These are phyloP conservation scores for Phoeniculus purpureus DNA, from an alignment of 2,797 vertebrate genomes.

Conservation along the genomic window DNA sequence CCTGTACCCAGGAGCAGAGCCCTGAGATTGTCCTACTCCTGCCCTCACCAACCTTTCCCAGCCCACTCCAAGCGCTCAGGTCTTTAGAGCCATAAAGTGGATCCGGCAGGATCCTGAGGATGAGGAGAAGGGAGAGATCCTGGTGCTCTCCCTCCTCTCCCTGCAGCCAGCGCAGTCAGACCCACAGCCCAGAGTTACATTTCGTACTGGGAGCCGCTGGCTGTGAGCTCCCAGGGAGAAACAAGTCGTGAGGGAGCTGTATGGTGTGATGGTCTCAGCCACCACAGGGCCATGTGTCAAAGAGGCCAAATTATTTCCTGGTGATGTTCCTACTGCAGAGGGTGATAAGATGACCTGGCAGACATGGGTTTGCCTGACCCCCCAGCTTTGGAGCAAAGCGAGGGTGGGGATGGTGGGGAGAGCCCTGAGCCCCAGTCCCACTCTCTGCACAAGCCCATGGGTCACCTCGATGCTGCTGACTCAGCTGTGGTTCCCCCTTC, in stretches of 20 bases:
- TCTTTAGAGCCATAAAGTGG: background rate
- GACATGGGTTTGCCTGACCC: background rate
- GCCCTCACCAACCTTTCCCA: background rate
- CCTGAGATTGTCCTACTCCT: background rate
- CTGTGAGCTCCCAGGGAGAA: accelerated
- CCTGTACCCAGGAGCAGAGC: accelerated
- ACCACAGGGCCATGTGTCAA: background rate
- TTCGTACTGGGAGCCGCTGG: accelerated
- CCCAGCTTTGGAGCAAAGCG: background rate
- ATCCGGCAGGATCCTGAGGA: background rate
- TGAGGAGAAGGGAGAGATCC: background rate
- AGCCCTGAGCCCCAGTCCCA: accelerated
- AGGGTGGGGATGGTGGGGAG: background rate
- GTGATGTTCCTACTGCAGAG: background rate
- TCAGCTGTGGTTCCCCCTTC: background rate
- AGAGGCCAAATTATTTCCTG: background rate
- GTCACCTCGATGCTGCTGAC: background rate
- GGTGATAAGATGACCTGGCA: accelerated
- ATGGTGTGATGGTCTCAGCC: background rate
- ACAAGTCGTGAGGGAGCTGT: background rate
- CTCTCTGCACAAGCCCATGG: accelerated
- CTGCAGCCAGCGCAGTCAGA: accelerated
- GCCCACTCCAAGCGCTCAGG: background rate
- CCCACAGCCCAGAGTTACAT: background rate
- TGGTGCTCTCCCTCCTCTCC: accelerated